Evolutionary conservation across 2,797 vertebrate genomes (phyloP).

Genomic region (Ceyx erithaca): DNA sequence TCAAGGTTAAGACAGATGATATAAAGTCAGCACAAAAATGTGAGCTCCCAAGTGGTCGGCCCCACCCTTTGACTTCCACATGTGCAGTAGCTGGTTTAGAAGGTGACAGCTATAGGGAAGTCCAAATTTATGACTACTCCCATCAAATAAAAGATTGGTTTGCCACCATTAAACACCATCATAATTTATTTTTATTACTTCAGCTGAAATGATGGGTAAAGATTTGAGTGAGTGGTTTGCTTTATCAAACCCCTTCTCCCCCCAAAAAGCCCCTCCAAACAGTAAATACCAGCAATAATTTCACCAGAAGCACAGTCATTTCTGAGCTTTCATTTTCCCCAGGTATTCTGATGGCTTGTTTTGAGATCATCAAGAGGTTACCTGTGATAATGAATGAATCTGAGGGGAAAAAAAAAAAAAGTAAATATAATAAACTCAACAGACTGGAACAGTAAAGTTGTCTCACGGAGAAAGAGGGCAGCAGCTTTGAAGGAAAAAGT

Average conservation of each 20-base stretch:
- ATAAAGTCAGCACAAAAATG: background rate
- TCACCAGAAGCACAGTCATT: background rate
- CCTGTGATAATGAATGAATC: conserved; percentile 4
- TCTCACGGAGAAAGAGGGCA: background rate
- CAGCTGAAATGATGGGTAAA: background rate
- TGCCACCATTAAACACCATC: background rate
- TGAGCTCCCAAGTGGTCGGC: background rate
- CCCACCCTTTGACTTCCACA: fast-evolving
- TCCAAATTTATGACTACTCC: background rate
- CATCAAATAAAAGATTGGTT: background rate
- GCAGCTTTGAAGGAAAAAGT: background rate
- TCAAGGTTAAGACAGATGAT: background rate
- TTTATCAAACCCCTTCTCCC: background rate
- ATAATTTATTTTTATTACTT: background rate
- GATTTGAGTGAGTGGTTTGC: background rate
- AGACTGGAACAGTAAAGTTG: conserved; percentile 7
- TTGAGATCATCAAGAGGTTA: background rate
- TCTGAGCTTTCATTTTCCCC: background rate
- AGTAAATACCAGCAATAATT: background rate
- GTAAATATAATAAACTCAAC: conserved; percentile 12
- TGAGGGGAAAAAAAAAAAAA: background rate
- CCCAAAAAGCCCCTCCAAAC: fast-evolving
- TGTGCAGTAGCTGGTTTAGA: background rate
- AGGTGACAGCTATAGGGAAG: background rate
- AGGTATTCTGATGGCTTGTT: background rate